Percentiles rank a stretch among this genome's conserved stretches.
These are phyloP conservation scores for Carassius carassius DNA, from an alignment of 2,113 vertebrate genomes.

Conservation along the genomic window DNA sequence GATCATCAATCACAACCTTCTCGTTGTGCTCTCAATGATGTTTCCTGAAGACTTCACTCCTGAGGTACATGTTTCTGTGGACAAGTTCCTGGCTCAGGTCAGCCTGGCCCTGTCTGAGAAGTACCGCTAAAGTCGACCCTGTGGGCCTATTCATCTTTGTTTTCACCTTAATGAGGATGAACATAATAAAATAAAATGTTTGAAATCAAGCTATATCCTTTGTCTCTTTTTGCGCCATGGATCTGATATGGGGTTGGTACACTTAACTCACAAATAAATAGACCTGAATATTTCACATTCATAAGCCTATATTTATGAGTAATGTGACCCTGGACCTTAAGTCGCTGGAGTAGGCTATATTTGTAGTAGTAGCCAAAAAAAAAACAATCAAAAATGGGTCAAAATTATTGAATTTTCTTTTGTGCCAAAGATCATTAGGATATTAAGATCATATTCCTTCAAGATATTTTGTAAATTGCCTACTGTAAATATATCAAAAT, in stretches of 20 bases:
- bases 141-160: too few relatives aligned
- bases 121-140: constrained; percentile 55
- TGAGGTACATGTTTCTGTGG: constrained; percentile 60
- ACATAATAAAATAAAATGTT: not conserved
- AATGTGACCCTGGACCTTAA: too few relatives aligned
- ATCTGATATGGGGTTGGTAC: not conserved
- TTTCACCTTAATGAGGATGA: not conserved
- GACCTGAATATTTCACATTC: not conserved
- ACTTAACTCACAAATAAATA: not conserved
- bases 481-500: too few relatives aligned
- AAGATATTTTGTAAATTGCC: too few relatives aligned
- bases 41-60: constrained; percentile 63
- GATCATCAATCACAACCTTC: constrained; percentile 60
- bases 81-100: constrained; percentile 58
- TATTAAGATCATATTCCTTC: too few relatives aligned
- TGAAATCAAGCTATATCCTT: not conserved
- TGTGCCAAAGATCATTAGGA: too few relatives aligned
- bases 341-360: too few relatives aligned
- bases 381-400: too few relatives aligned
- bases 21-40: constrained; percentile 52
- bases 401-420: too few relatives aligned
- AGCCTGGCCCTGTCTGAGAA: constrained; percentile 60
- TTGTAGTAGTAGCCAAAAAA: too few relatives aligned
- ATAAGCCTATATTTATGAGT: too few relatives aligned
- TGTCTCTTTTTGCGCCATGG: not conserved